phyloP scores from a whole-genome alignment of 2,888 invertebrate species.

The Drosophila paramelanica region DNA sequence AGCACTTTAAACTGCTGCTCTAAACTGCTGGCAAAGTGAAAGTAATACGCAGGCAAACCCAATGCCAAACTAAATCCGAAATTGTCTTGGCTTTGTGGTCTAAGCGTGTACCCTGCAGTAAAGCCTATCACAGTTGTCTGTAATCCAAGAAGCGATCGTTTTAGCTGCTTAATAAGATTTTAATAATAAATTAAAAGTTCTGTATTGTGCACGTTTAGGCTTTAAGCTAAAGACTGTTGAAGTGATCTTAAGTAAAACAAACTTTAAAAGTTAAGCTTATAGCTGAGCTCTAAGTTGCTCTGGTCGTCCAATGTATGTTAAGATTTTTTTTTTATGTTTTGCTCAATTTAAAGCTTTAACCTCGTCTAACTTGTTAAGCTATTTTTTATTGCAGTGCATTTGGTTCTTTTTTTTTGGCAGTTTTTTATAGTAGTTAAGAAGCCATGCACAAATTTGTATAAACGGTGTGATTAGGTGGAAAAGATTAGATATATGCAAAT shows the following conservation, averaged over 20 bases:
- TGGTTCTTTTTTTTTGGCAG: no score
- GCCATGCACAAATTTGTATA: no score
- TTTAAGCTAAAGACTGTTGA: no score
- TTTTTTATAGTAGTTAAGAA: no score
- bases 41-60: conserved; percentile 55
- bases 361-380: neutral
- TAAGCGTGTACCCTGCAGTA: neutral
- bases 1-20: conserved; percentile 61
- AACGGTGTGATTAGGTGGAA: no score
- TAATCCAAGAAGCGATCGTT: neutral
- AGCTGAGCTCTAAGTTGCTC: neutral
- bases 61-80: conserved; percentile 21
- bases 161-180: neutral
- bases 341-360: neutral
- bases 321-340: no score
- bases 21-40: conserved; percentile 73
- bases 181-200: neutral
- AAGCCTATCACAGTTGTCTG: neutral
- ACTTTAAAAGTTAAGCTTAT: neutral
- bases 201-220: no score
- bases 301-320: no score
- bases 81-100: conserved; percentile 18
- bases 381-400: no score
- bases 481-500: no score
- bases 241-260: neutral